A percentile compares a stretch with the other conserved stretches of the same genome.
Conservation (phyloP, 2,797 vertebrate species). For the Sarcophilus harrisii region DNA sequence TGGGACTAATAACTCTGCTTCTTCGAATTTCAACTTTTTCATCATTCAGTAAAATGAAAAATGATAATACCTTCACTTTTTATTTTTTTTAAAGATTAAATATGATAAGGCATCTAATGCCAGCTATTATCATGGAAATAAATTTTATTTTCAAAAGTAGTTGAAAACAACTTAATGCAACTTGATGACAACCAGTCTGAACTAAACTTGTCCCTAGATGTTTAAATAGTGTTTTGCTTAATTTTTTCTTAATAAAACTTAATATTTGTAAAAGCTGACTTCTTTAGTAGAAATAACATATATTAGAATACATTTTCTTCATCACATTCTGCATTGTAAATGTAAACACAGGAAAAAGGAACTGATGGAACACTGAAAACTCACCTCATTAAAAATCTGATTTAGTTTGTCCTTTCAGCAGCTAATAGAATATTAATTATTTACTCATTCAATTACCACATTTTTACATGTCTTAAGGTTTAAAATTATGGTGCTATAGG, state of each 20-base stretch:
- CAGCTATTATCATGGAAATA: slow-evolving; percentile 37
- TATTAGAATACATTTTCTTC: slow-evolving; percentile 8
- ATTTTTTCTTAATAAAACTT: slow-evolving; percentile 50
- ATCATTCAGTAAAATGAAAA: not conserved
- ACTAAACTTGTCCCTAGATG: not conserved
- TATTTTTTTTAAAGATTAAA: not conserved
- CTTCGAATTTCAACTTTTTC: not conserved
- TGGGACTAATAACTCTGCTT: not conserved
- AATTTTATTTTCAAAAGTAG: slow-evolving; percentile 47
- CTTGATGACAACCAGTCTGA: slow-evolving; percentile 58
- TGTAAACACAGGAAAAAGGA: not conserved
- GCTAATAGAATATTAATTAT: not conserved
- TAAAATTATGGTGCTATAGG: slow-evolving; percentile 35
- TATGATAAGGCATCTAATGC: not conserved
- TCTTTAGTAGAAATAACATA: slow-evolving; percentile 15
- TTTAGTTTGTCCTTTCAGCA: slow-evolving; percentile 26
- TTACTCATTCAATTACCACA: slow-evolving; percentile 15
- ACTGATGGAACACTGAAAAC: slow-evolving; percentile 38
- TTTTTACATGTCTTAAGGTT: slow-evolving; percentile 8
- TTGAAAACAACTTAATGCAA: slow-evolving; percentile 8
- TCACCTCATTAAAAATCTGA: not conserved
- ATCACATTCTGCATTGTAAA: slow-evolving; percentile 13
- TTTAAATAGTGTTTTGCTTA: not conserved
- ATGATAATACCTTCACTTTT: not conserved
- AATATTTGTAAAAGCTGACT: not conserved